Conservation (phyloP, 2,888 invertebrate species). For the Leptinotarsa peninsularis region DNA sequence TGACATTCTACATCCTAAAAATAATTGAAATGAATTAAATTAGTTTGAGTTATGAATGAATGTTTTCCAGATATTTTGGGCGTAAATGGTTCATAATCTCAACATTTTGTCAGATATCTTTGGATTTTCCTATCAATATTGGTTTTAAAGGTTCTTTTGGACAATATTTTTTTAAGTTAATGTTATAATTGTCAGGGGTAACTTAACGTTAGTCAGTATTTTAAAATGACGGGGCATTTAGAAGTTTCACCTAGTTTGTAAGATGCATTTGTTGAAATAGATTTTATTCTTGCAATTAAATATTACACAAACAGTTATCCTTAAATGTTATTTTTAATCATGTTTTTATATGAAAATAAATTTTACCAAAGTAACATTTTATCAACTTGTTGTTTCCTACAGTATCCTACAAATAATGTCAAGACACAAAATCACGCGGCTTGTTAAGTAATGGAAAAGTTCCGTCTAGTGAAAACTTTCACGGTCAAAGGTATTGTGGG, state of each 20-base stretch:
- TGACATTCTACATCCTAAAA: neutral
- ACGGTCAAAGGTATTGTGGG: too few relatives aligned
- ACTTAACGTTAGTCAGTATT: slow-evolving; percentile 17
- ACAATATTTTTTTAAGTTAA: too few relatives aligned
- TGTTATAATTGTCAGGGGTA: neutral
- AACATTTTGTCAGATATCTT: neutral
- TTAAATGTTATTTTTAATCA: slow-evolving; percentile 29
- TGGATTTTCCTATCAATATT: too few relatives aligned
- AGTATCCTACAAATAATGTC: too few relatives aligned
- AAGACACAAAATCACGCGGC: too few relatives aligned
- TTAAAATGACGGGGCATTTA: slow-evolving; percentile 43
- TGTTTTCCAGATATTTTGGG: neutral
- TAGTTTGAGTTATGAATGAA: neutral
- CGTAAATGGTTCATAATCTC: neutral
- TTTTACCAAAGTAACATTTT: slow-evolving; percentile 3
- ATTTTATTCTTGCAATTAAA: slow-evolving; percentile 34
- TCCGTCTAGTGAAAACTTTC: too few relatives aligned
- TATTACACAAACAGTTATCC: slow-evolving; percentile 21
- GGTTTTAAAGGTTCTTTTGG: too few relatives aligned
- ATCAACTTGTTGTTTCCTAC: neutral
- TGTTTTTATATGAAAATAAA: slow-evolving; percentile 30
- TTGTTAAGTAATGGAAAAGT: too few relatives aligned
- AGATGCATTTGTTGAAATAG: slow-evolving; percentile 36
- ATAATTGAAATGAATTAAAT: neutral
- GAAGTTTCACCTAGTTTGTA: slow-evolving; percentile 36